Base-by-base conservation (phyloP, 2,113 vertebrate species). In the Eonycteris spelaea region DNA sequence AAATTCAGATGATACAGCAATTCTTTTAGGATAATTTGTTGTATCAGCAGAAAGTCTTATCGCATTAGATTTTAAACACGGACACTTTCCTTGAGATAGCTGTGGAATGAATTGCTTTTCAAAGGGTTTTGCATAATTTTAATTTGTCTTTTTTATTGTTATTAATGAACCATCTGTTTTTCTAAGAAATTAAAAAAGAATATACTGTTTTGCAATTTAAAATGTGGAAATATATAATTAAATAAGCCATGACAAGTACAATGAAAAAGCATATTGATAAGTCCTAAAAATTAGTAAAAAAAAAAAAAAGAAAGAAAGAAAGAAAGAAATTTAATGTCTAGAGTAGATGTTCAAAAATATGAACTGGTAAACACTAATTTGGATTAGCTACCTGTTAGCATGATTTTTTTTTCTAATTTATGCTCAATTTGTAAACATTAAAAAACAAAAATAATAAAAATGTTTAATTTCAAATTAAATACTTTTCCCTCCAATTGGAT, bases 101-200 rank as follows among this genome's bases (percentile, higher is more conserved):
- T 90, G 24, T 82, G 65, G 48, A 92, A 86, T 65, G 67, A 96
- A 86, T 82, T 92, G 90, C 55, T 94, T 96, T 96, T 85, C 79
- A 94, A 86, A 96, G 61, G 45, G 9, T 74, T 98, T 92, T 97
- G 68, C 95, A 96, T 97, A 94, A 97, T 96, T 97, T 96, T 94
- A 95, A 96, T 95, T 96, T 94, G 86, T 57, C 82, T 96, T 97
- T 97, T 97, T 97, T 97, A 97, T 97, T 97, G 86, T 57, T 96
- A 94, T 88, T 97, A 96, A 96, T 70, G 77, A 63, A 61, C 89
- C 90, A 93, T 94, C 92, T 97, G 78, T n/a, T 92, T 95, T 97
- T 94, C 80, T 77, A 96, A 86, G 77, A 97, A 96, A 96, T 88
- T 96, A 43, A 73, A 73, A 96, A 98, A 83, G 63, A 73, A 94